These are phyloP conservation scores for Aulostomus chinensis DNA, from an alignment of 2,797 vertebrate genomes.

Conservation along the genomic window DNA sequence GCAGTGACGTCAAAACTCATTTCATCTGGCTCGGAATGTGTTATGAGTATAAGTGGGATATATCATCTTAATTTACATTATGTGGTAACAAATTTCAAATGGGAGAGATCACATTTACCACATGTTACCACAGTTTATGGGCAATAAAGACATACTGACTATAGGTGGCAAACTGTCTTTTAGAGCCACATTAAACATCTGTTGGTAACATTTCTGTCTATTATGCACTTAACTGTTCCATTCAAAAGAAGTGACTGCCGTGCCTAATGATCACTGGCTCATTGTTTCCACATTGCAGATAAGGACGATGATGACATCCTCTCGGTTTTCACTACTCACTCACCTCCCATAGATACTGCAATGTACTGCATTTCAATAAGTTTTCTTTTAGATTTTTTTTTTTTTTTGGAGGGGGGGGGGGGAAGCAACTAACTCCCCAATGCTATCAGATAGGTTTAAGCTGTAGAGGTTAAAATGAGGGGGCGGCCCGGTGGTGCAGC, in stretches of 20 bases:
- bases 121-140: constrained; percentile 5
- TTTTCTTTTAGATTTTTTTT: too few relatives aligned
- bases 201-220: constrained; percentile 24
- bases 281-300: constrained; percentile 44
- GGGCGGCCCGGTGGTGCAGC: too few relatives aligned
- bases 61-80: constrained; percentile 13
- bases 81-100: background rate
- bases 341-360: too few relatives aligned
- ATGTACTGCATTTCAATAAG: too few relatives aligned
- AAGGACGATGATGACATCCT: constrained; percentile 5
- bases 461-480: too few relatives aligned
- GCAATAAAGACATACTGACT: constrained; percentile 5
- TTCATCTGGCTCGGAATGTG: constrained; percentile 5
- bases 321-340: background rate
- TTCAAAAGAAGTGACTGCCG: constrained; percentile 28
- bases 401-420: too few relatives aligned
- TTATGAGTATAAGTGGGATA: background rate
- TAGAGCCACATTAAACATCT: constrained; percentile 54
- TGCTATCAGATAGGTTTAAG: too few relatives aligned
- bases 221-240: constrained; percentile 8
- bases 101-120: constrained; percentile 21
- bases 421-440: too few relatives aligned
- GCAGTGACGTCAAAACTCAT: constrained; percentile 7
- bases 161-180: constrained; percentile 11
- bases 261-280: constrained; percentile 40